phyloP scores from a whole-genome alignment of 2,113 vertebrate genomes.

The Xenus cinereus region DNA sequence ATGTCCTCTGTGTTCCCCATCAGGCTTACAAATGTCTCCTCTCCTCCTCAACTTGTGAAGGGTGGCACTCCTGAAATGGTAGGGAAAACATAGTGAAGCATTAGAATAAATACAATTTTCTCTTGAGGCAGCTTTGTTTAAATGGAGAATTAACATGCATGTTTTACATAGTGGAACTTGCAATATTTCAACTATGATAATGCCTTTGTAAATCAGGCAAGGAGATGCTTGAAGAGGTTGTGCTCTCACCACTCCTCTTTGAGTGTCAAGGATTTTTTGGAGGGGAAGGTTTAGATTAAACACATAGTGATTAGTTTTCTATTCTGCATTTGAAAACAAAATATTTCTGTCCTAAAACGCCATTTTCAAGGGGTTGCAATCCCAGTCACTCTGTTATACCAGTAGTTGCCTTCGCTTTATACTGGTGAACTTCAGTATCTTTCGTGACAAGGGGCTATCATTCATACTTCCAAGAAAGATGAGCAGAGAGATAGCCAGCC shows the following conservation, averaged over 20 bases:
- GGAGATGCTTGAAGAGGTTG: background rate
- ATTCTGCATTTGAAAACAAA: background rate
- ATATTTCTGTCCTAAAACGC: background rate
- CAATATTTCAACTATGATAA: background rate
- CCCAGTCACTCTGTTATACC: background rate
- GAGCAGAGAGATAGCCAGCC: background rate
- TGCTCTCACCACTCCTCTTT: background rate
- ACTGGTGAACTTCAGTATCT: background rate
- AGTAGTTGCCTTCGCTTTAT: background rate
- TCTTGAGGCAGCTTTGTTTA: background rate
- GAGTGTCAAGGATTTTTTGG: background rate
- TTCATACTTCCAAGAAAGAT: conserved; percentile 15
- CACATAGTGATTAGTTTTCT: background rate
- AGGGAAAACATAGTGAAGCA: background rate
- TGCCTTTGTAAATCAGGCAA: background rate
- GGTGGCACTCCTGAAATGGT: background rate
- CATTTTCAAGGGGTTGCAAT: background rate
- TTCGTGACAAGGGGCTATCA: background rate
- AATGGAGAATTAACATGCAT: background rate
- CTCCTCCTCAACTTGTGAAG: background rate
- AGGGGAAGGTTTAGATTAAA: background rate
- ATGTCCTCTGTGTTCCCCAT: background rate
- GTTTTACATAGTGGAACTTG: background rate
- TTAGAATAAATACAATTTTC: background rate
- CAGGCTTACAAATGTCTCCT: background rate